Base-by-base conservation (phyloP, 2,113 vertebrate species). In the Triplophysa dalaica region DNA sequence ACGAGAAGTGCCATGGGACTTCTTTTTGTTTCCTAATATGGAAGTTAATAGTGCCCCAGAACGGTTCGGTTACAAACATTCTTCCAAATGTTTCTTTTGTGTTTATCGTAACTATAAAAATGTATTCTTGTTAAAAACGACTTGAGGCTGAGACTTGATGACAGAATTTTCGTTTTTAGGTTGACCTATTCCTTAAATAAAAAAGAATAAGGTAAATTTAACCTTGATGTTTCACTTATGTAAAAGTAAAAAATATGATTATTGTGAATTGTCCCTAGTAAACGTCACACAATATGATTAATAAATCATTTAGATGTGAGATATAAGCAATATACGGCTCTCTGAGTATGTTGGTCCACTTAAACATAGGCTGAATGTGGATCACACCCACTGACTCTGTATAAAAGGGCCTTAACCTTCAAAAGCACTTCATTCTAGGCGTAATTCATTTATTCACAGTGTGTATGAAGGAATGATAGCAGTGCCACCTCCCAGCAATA, bases 271-370 rank as follows among this genome's bases (percentile, higher is more conserved):
- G 60, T 43, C 17, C 41, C 50, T 33, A 19, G 22, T 58, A 72
- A 72, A 78, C 79, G 76, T 78, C 68, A 78, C 63, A 58, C 19
- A 72, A 65, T 75, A 62, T 43, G 61, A 33, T 54, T 70, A 8
- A 2, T 29, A 56, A 78, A 61, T 38, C 74, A 26, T 62, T 70
- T 64, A 63, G 58, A 19, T 63, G 12, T 50, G 12, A 79, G 69
- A 65, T 50, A 52, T 3, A 58, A 19, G 63, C 45, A 54, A 24
- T 50, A 24, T 38, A n/a, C 38, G 60, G 48, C 8, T 61, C n/a
- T 69, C 52, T 61, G 54, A 70, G 8, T 56, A 24, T 12, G 14
- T 17, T 50, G 33, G 69, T 26, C 38, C 14, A n/a, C 11, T 38
- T 62, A 38, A 50, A 21, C 61, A 43, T 45, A 58, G 60, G 17